These are phyloP conservation scores for Acanthiza pusilla DNA, from an alignment of 2,797 vertebrate genomes.

Conservation along the genomic window DNA sequence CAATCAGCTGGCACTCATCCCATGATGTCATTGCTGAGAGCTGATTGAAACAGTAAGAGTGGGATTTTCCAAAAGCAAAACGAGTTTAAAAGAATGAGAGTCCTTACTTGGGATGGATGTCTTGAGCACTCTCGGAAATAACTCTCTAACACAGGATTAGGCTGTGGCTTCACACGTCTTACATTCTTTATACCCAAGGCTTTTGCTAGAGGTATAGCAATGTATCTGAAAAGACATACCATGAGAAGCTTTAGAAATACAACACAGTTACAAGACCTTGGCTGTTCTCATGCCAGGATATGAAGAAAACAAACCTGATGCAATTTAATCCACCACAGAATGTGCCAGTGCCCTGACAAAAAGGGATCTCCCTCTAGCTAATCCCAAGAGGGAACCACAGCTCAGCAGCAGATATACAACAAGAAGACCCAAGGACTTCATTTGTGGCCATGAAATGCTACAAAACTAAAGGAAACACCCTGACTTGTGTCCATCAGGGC, in stretches of 20 bases:
- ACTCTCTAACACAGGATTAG: conserved; percentile 80
- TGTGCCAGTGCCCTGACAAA: neutral
- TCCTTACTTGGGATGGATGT: conserved; percentile 84
- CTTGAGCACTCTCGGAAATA: conserved; percentile 78
- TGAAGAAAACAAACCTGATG: neutral
- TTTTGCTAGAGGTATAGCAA: conserved; percentile 85
- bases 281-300: neutral
- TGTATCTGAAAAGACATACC: conserved; percentile 74
- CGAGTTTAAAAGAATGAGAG: neutral
- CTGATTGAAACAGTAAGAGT: conserved; percentile 37
- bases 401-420: neutral
- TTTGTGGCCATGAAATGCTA: neutral
- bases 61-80: conserved; percentile 15
- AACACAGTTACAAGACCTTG: neutral
- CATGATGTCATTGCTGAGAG: conserved; percentile 7
- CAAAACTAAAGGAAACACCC: neutral
- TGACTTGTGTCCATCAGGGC: neutral
- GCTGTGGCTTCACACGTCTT: conserved; percentile 70
- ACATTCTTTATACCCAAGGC: conserved; percentile 79
- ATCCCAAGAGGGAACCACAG: neutral
- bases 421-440: neutral
- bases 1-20: conserved; percentile 44
- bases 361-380: neutral
- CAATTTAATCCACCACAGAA: neutral
- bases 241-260: neutral